Conservation (phyloP, 2,888 invertebrate species). For the Drosophila neutralis region DNA sequence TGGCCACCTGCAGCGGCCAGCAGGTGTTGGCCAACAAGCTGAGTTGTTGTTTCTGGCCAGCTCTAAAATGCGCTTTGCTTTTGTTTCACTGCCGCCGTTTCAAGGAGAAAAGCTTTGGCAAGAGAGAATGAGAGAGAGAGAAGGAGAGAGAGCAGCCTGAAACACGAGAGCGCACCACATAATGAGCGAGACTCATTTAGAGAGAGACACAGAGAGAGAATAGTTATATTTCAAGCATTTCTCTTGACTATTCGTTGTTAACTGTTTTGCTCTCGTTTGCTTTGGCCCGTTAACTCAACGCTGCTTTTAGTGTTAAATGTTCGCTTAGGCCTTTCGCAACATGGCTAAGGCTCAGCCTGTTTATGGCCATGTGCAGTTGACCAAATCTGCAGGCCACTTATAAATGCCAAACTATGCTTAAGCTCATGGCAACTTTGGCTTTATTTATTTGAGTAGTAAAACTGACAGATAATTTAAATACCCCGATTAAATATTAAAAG, state of each 20-base stretch:
- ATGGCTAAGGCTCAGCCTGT: slow-evolving; percentile 11
- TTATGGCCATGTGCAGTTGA: slow-evolving; percentile 1
- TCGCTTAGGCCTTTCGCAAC: slow-evolving; percentile 18
- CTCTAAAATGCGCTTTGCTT: slow-evolving; percentile 26
- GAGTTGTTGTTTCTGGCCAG: slow-evolving; percentile 29
- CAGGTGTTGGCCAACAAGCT: slow-evolving; percentile 43
- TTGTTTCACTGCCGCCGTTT: slow-evolving; percentile 61
- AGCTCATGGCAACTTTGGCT: background rate
- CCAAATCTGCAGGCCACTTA: slow-evolving; percentile 6
- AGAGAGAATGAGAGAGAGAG: slow-evolving; percentile 10
- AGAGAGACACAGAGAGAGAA: background rate
- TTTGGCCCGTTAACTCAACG: slow-evolving; percentile 1
- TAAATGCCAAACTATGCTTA: background rate
- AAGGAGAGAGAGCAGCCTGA: slow-evolving; percentile 6
- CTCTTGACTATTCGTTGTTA: background rate
- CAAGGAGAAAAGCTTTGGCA: slow-evolving; percentile 52
- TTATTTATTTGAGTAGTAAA: background rate
- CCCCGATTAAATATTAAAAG: background rate
- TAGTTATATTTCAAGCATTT: background rate
- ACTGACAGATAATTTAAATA: background rate
- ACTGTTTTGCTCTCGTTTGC: slow-evolving; percentile 2
- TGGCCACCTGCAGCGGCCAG: slow-evolving; percentile 63
- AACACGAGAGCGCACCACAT: background rate
- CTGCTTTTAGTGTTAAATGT: slow-evolving; percentile 34
- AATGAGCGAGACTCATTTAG: background rate